Evolutionary conservation across 2,888 invertebrate species (phyloP).

Genomic region (Girardia tigrina): DNA sequence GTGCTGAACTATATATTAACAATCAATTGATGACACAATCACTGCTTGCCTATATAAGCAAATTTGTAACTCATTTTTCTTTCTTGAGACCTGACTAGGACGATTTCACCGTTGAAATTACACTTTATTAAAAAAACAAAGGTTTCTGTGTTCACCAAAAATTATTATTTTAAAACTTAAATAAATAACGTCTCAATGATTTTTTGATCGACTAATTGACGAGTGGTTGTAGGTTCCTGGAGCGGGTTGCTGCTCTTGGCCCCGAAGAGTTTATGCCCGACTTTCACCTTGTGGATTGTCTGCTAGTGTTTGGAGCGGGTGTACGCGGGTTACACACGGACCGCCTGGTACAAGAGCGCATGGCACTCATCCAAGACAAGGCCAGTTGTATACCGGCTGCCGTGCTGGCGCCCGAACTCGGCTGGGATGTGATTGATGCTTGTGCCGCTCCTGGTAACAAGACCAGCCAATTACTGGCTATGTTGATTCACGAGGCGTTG

Average conservation of each 20-base stretch:
- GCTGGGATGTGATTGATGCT: conserved; percentile 69
- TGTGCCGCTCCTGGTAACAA: conserved; percentile 86
- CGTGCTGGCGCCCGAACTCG: conserved; percentile 62
- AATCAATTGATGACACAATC: too few relatives aligned
- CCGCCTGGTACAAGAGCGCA: conserved; percentile 59
- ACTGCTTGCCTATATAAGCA: too few relatives aligned
- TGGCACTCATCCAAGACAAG: conserved; percentile 80
- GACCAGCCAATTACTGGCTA: conserved; percentile 59
- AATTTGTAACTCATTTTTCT: too few relatives aligned
- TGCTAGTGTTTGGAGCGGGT: conserved; percentile 62
- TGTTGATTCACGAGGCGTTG: not conserved
- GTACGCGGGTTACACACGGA: conserved; percentile 63
- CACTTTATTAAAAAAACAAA: too few relatives aligned
- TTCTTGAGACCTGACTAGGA: too few relatives aligned
- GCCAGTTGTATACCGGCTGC: conserved; percentile 77
- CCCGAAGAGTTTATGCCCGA: conserved; percentile 54
- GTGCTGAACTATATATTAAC: too few relatives aligned
- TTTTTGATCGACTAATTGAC: too few relatives aligned
- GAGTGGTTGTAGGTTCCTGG: too few relatives aligned
- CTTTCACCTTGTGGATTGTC: conserved; percentile 69
- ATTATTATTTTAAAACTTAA: too few relatives aligned
- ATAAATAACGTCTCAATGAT: too few relatives aligned
- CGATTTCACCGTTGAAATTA: too few relatives aligned
- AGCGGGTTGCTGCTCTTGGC: not conserved
- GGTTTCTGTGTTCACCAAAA: too few relatives aligned